A percentile compares a stretch with the other conserved stretches of the same genome.
phyloP scores from a whole-genome alignment of 2,888 invertebrate genomes.

The Scaptomyza polygonia region DNA sequence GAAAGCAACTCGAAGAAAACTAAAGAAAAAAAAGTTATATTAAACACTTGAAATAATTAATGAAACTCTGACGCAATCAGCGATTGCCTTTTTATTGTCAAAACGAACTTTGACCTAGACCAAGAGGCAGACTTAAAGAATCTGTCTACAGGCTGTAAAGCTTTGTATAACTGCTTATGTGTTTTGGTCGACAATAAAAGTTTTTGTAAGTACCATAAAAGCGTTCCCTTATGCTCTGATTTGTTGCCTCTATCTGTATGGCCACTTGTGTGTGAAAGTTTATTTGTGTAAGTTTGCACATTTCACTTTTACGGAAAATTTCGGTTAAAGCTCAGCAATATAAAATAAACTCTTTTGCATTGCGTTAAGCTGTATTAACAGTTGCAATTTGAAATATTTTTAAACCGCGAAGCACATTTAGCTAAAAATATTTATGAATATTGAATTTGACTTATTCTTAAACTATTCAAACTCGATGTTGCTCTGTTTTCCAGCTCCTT shows the following conservation, averaged over 20 bases:
- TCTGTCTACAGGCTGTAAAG: constrained; percentile 9
- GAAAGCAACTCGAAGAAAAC: constrained; percentile 6
- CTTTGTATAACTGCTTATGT: constrained; percentile 17
- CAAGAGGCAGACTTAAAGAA: constrained; percentile 3
- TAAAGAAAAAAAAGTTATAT: constrained; percentile 35
- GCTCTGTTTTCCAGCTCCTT: not conserved
- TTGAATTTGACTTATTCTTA: constrained; percentile 2
- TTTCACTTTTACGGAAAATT: constrained; percentile 59
- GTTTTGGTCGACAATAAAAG: constrained; percentile 39
- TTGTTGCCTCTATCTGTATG: constrained; percentile 54
- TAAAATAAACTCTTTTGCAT: not conserved
- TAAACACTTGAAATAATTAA: constrained; percentile 35
- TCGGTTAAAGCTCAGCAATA: constrained; percentile 28
- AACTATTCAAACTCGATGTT: constrained; percentile 12
- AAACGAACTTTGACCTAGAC: constrained; percentile 49
- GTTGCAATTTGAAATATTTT: not conserved
- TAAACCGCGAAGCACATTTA: not conserved
- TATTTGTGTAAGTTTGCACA: too few species aligned
- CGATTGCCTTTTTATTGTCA: constrained; percentile 6
- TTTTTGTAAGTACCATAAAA: constrained; percentile 45
- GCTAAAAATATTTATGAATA: not conserved
- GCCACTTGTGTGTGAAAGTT: constrained; percentile 7
- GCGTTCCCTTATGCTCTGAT: constrained; percentile 42
- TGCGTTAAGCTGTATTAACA: not conserved
- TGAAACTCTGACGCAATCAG: constrained; percentile 8